Evolutionary conservation across 2,888 invertebrate species (phyloP).

Genomic region (Parnassius mnemosyne): DNA sequence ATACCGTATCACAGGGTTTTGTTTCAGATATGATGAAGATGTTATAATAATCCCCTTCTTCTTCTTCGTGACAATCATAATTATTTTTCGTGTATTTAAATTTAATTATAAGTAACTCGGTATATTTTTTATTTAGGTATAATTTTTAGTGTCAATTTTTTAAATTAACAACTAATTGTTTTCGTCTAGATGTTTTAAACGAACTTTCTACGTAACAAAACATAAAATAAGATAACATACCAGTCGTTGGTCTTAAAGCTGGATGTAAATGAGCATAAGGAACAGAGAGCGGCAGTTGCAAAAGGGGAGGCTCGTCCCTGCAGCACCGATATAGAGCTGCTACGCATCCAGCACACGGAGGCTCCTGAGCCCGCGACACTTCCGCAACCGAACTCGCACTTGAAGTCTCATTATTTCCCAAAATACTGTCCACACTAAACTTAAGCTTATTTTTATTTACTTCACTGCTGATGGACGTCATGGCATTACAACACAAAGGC

Average conservation of each 20-base stretch:
- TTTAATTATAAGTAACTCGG: too few relatives aligned
- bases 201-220: not conserved
- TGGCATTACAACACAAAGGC: slow-evolving; percentile 38
- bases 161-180: too few relatives aligned
- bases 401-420: slow-evolving; percentile 70
- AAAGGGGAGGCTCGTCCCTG: slow-evolving; percentile 67
- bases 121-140: too few relatives aligned
- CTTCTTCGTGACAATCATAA: too few relatives aligned
- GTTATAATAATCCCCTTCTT: too few relatives aligned
- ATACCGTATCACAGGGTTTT: too few relatives aligned
- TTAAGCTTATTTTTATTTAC: slow-evolving; percentile 75
- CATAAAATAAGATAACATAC: slow-evolving; percentile 37
- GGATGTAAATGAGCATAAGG: slow-evolving; percentile 71
- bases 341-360: slow-evolving; percentile 83
- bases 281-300: slow-evolving; percentile 61
- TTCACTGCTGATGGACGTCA: slow-evolving; percentile 68
- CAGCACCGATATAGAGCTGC: slow-evolving; percentile 84
- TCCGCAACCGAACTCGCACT: slow-evolving; percentile 39
- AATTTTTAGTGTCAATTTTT: too few relatives aligned
- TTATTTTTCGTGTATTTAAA: too few relatives aligned
- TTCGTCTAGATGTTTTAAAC: too few relatives aligned
- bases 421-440: slow-evolving; percentile 86
- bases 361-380: slow-evolving; percentile 49
- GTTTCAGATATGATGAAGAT: too few relatives aligned
- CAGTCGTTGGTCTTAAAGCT: slow-evolving; percentile 68